Evolutionary conservation across 2,888 invertebrate genomes (phyloP), one percentile per base, ranked within the genome.

Genomic region (Epistrophella euchroma): DNA sequence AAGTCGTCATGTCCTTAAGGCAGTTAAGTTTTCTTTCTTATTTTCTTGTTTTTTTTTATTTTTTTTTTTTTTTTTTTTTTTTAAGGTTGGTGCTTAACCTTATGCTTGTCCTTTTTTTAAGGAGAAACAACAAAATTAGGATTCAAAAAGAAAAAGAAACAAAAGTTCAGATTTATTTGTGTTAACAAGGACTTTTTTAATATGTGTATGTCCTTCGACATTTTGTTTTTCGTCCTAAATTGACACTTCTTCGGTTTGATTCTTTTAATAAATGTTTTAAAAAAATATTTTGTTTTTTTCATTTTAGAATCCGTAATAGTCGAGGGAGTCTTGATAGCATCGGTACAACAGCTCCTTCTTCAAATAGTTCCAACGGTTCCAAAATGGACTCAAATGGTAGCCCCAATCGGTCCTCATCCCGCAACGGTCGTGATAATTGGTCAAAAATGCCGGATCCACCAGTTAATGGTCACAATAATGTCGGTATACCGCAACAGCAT

Each of bases 281-380:
- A 4, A 15, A 52, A 52, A 9, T 3, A 19, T 9, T 17, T 64
- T 45, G 9, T 11, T 45, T 15, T 32, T 32, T 73, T 68, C 6
- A 11, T 88, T 88, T 47, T 88, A 92, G 92, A 88, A 92, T 92
- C 79, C 92, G 92, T 85, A 92, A 91, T 88, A 93, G 92, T 89
- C 92, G 92, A 75, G 92, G 92, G 71, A 92, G 92, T 80, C 89
- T 92, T 68, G 92, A 92, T 70, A 92, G 92, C 88, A 91, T 92
- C 87, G 91, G 92, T 55, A 91, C 92, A 86, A 90, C 90, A 83
- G 90, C 91, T 6, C 90, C 91, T 87, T 91, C 91, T 55, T 91
- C 91, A 13, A 90, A 89, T 47, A 91, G 91, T 56, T 91, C 91
- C 62, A 91, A 91, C 88, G 91, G 91, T 88, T 91, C 88, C 19